A percentile compares a stretch with the other conserved stretches of the same genome.
phyloP scores from a whole-genome alignment of 2,113 vertebrate species.

The Tachysurus vachellii region DNA sequence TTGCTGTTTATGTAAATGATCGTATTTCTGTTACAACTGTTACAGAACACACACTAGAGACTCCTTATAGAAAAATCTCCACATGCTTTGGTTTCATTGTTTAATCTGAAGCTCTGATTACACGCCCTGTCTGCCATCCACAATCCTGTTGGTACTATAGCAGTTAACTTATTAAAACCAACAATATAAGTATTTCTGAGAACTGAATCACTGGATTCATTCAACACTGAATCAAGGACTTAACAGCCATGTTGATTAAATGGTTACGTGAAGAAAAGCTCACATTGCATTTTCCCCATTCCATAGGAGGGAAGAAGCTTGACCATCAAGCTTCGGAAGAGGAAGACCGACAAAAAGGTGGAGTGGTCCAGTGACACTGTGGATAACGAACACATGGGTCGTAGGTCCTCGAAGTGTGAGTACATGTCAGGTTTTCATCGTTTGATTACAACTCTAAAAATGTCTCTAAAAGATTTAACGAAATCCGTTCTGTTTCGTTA shows the following conservation, averaged over 20 bases:
- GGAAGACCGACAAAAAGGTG: slow-evolving; percentile 91
- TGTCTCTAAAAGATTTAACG: background rate
- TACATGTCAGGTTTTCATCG: slow-evolving; percentile 8
- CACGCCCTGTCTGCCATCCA: no score
- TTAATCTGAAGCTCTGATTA: no score
- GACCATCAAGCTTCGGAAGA: slow-evolving; percentile 88
- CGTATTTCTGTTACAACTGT: no score
- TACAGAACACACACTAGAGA: no score
- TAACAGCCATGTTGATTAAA: background rate
- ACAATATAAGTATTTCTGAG: background rate
- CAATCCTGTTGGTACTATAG: background rate
- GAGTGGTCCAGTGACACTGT: slow-evolving; percentile 93
- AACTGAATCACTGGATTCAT: background rate
- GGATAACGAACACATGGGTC: slow-evolving; percentile 90
- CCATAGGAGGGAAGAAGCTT: slow-evolving; percentile 85
- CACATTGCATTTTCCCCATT: background rate
- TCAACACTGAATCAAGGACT: background rate
- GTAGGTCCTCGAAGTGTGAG: slow-evolving; percentile 92
- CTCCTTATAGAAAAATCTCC: no score
- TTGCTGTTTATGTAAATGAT: no score
- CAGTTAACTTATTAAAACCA: background rate
- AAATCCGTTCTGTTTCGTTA: background rate
- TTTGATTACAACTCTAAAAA: background rate
- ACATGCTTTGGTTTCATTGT: no score
- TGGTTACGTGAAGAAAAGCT: background rate